Conservation (phyloP, 2,797 vertebrate genomes). For the Onychomys arenicola region DNA sequence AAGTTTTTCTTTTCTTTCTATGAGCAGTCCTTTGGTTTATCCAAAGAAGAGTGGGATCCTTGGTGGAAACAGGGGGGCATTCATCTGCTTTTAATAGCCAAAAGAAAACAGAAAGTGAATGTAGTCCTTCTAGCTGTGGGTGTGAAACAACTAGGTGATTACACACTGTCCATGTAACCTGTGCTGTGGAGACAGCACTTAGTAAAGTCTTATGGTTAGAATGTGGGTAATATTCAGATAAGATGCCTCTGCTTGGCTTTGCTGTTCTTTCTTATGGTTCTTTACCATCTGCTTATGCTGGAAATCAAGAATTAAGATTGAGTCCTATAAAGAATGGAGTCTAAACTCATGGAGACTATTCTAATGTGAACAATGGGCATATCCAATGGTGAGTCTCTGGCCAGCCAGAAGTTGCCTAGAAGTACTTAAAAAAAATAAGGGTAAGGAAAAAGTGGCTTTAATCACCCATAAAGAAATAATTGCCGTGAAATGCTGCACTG, state of each 20-base stretch:
- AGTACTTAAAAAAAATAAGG: slow-evolving; percentile 42
- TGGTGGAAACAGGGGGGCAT: not conserved
- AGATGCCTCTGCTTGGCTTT: not conserved
- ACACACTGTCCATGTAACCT: not conserved
- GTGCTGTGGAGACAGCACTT: not conserved
- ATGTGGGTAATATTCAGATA: not conserved
- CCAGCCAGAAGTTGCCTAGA: not conserved
- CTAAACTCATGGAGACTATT: slow-evolving; percentile 15
- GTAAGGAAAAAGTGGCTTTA: slow-evolving; percentile 58
- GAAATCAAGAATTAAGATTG: slow-evolving; percentile 25
- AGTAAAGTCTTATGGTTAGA: not conserved
- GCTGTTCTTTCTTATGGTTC: slow-evolving; percentile 1
- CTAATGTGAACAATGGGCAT: slow-evolving; percentile 28
- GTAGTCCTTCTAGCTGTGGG: not conserved
- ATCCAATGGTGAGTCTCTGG: not conserved
- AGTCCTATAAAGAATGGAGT: slow-evolving; percentile 23
- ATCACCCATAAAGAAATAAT: slow-evolving; percentile 50
- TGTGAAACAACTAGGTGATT: not conserved
- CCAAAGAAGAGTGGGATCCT: not conserved
- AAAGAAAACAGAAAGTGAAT: slow-evolving; percentile 18
- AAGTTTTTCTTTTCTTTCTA: not conserved
- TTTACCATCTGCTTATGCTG: slow-evolving; percentile 47
- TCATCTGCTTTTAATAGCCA: slow-evolving; percentile 30
- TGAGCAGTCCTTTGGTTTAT: not conserved
- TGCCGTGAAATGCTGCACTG: slow-evolving; percentile 48